These are phyloP conservation scores for Vireo altiloquus DNA, from an alignment of 2,113 vertebrate genomes.

Conservation along the genomic window DNA sequence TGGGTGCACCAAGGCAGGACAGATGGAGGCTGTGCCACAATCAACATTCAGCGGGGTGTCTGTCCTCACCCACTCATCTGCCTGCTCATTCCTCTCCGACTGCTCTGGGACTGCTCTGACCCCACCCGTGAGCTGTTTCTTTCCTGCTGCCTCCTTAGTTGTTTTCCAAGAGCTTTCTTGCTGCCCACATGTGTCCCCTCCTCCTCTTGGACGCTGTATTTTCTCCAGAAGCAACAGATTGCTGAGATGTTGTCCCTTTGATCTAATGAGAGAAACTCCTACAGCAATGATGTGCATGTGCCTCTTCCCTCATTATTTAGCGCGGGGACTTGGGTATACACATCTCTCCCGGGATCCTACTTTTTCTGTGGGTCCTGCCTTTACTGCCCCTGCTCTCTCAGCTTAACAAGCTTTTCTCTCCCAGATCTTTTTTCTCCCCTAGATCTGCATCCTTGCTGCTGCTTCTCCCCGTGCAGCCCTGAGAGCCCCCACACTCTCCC, in stretches of 20 bases:
- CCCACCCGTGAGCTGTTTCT: constrained; percentile 39
- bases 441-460: background rate
- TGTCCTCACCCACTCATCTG: constrained; percentile 54
- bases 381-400: background rate
- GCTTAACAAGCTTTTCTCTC: background rate
- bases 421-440: no score
- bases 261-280: constrained; percentile 55
- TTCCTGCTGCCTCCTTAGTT: constrained; percentile 29
- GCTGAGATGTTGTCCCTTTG: constrained; percentile 47
- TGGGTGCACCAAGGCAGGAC: constrained; percentile 56
- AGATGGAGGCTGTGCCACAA: constrained; percentile 50
- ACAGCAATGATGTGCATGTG: constrained; percentile 35
- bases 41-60: constrained; percentile 31
- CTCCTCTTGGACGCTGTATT: constrained; percentile 24
- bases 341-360: background rate
- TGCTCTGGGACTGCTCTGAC: constrained; percentile 38
- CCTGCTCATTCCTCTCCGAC: constrained; percentile 46
- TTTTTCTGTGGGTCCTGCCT: background rate
- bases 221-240: constrained; percentile 41
- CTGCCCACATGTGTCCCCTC: constrained; percentile 60
- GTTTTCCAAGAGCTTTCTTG: constrained; percentile 51
- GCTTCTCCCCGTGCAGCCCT: background rate
- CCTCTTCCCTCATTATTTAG: constrained; percentile 1
- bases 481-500: background rate
- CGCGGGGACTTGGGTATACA: background rate